phyloP scores from a whole-genome alignment of 2,113 vertebrate species.

The Tenrec ecaudatus region DNA sequence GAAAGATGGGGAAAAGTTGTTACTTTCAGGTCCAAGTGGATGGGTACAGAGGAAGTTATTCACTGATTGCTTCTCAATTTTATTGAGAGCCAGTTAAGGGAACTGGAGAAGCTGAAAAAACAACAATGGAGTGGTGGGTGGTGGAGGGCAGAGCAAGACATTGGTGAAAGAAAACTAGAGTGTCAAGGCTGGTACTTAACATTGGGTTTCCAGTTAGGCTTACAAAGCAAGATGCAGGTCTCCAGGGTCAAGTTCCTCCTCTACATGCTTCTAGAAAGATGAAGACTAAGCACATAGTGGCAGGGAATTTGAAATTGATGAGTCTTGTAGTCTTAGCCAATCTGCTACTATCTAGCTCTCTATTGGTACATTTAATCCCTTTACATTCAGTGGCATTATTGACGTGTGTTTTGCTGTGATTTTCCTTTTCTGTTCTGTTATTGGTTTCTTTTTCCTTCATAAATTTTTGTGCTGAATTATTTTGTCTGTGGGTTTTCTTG shows the following conservation, averaged over 20 bases:
- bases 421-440: too few relatives aligned
- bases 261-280: neutral
- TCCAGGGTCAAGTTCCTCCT: neutral
- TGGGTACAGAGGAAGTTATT: neutral
- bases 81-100: neutral
- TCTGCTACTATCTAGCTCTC: too few relatives aligned
- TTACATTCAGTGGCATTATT: too few relatives aligned
- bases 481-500: too few relatives aligned
- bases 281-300: neutral
- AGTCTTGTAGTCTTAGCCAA: too few relatives aligned
- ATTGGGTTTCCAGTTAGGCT: neutral
- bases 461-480: too few relatives aligned
- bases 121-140: rapidly evolving
- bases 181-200: neutral
- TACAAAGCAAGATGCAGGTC: neutral
- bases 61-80: neutral
- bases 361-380: too few relatives aligned
- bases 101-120: neutral
- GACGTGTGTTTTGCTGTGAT: too few relatives aligned
- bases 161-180: neutral
- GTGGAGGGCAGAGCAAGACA: neutral
- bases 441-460: too few relatives aligned
- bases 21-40: neutral
- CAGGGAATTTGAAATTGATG: neutral
- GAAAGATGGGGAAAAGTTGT: neutral